Evolutionary conservation across 2,797 vertebrate genomes (phyloP), one percentile per base, ranked within the genome.

Genomic region (Microctenopoma stevenorrisi): DNA sequence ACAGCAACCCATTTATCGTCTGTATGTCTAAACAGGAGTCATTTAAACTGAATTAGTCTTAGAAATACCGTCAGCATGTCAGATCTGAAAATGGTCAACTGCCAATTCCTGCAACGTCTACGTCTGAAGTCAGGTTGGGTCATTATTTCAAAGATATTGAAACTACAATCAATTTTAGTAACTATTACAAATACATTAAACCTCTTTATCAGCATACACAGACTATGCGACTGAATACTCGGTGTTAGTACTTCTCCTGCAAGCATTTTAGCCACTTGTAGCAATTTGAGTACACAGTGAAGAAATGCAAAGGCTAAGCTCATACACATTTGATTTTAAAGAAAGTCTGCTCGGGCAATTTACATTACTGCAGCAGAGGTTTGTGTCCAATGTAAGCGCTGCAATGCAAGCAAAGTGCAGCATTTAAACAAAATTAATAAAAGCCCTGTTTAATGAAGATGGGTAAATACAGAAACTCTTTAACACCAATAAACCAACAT

Each of bases 241-340:
- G 25, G 47, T 40, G 50, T 49, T 47, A 48, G 40, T 68, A 48
- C 25, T 48, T 58, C 60, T 59, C 14, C 33, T 46, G 38, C 12
- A 5, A 26, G 37, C 44, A 5, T 44, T 53, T 13, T 18, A 51
- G 49, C 28, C 4, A 7, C 62, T 58, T 15, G 10, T 18, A 51
- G 49, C 28, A 37, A 22, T 64, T 44, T 57, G 52, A 46, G 44
- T 38, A 1, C 64, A 28, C 58, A 7, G 56, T 18, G 33, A 33
- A 74, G 64, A 69, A 43, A 61, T 4, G 67, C 58, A 71, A 69
- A 64, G 50, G 33, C 40, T 0, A 51, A 68, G 37, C 22, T 68
- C 71, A 63, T 69, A 56, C 13, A 15, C 30, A 8, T 72, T 28
- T 59, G 54, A 72, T 38, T 72, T 47, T 61, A 26, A 68, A 64